A percentile compares a stretch with the other conserved stretches of the same genome.
phyloP scores from a whole-genome alignment of 37 sponge, comb jelly and placozoan species.

The Eunapius fragilis region DNA sequence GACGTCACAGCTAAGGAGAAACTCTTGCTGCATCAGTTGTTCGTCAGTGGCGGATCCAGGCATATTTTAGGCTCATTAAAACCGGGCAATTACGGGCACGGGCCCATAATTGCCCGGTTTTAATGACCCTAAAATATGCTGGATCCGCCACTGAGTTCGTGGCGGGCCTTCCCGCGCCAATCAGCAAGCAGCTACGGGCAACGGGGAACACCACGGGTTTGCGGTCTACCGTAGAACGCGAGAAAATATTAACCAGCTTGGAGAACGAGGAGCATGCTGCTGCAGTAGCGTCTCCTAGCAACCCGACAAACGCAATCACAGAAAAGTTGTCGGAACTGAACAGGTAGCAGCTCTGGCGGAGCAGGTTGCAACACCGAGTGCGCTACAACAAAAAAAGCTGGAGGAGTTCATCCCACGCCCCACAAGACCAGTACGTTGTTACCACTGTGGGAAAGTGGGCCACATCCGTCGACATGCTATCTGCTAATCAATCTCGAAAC shows the following conservation, averaged over 20 bases:
- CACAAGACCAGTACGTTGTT: neutral
- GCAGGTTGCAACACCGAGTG: slow-evolving; percentile 40
- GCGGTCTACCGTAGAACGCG: slow-evolving; percentile 17
- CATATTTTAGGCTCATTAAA: too few species aligned
- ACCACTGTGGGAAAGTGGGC: slow-evolving; percentile 5
- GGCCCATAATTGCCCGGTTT: too few species aligned
- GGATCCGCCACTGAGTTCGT: too few species aligned
- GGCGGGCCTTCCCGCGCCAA: too few species aligned
- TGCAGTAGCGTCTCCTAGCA: neutral
- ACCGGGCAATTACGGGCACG: too few species aligned
- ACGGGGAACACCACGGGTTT: slow-evolving; percentile 49
- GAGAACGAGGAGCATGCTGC: slow-evolving; percentile 3
- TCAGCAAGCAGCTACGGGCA: slow-evolving; percentile 42
- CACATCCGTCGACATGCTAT: neutral
- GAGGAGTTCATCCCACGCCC: neutral
- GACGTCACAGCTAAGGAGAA: slow-evolving; percentile 12
- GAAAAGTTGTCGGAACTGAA: slow-evolving; percentile 12
- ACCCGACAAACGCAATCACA: neutral
- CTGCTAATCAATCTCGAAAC: neutral
- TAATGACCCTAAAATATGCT: too few species aligned
- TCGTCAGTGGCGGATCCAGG: too few species aligned
- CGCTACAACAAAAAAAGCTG: neutral
- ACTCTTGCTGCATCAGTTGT: slow-evolving; percentile 49
- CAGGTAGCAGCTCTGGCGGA: slow-evolving; percentile 28
- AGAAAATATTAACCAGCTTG: slow-evolving; percentile 11